Evolutionary conservation across 2,113 vertebrate species (phyloP), one percentile per base, ranked within the genome.

Genomic region (Thalassarche chlororhynchos): DNA sequence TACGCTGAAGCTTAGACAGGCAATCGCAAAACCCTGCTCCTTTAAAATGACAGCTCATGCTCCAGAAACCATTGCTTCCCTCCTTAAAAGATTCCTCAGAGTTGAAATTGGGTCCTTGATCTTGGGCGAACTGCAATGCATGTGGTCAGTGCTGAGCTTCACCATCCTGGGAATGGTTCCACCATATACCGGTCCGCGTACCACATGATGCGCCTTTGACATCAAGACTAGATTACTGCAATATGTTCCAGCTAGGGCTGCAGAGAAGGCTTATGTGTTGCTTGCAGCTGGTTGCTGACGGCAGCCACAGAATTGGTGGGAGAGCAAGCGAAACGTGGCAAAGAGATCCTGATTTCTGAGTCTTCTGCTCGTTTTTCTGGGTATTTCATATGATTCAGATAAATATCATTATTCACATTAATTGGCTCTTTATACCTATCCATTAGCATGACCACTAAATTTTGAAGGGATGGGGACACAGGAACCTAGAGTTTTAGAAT

Each of bases 131-230:
- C 29, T 40, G 52, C 0, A 1, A 36, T 36, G 42, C 38, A 57
- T 5, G 80, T 21, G 88, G 69, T 49, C 52, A 49, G 60, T 3
- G 10, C 29, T 65, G 74, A 81, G 60, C 28, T 42, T n/a, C 64
- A 4, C 58, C 47, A 34, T 3, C 10, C 44, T 8, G 3, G 61
- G 64, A 75, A 54, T 3, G 21, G 68, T 13, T 72, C 64, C 72
- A 55, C 15, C 1, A 2, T 3, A 19, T 1, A 1, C 10, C 47
- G 47, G 1, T 32, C 36, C 0, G 0, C 8, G 4, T 25, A 24
- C 24, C 38, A 18, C 52, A 19, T 1, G 26, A 36, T 0, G 1
- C 0, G 1, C 52, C 42, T 68, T 7, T 36, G 72, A 60, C 80
- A 75, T 34, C 54, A 47, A n/a, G 60, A 4, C 44, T 11, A 8